A percentile compares a stretch with the other conserved stretches of the same genome.
Evolutionary conservation across 2,113 vertebrate genomes (phyloP).

Genomic region (Odocoileus virginianus): DNA sequence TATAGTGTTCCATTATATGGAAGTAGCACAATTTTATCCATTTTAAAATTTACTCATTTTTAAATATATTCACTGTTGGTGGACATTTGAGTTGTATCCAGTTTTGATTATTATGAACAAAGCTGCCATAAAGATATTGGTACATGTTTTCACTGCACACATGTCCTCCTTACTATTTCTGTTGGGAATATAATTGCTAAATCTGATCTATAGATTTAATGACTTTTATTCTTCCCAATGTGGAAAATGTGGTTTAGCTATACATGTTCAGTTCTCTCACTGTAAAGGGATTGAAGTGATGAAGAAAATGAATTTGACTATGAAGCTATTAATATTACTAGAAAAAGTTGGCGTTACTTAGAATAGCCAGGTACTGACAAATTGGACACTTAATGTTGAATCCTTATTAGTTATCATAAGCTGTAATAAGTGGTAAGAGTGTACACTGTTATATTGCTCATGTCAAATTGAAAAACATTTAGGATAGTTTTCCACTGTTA

Average conservation of each 20-base stretch:
- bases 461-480: neutral
- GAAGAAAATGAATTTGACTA: neutral
- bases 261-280: neutral
- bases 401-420: neutral
- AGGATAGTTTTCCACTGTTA: neutral
- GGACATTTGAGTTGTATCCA: neutral
- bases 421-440: neutral
- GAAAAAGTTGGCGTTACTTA: neutral
- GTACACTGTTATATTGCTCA: neutral
- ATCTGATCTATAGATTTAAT: neutral
- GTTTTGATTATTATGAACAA: neutral
- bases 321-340: neutral
- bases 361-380: neutral
- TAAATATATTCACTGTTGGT: neutral
- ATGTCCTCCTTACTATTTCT: neutral
- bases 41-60: neutral
- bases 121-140: neutral
- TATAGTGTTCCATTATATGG: neutral
- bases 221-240: neutral
- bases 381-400: neutral
- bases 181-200: neutral
- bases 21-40: neutral
- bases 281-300: neutral
- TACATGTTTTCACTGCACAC: neutral
- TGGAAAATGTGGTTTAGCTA: neutral